Conservation (phyloP, 2,113 vertebrate species). For the Ictalurus furcatus region DNA sequence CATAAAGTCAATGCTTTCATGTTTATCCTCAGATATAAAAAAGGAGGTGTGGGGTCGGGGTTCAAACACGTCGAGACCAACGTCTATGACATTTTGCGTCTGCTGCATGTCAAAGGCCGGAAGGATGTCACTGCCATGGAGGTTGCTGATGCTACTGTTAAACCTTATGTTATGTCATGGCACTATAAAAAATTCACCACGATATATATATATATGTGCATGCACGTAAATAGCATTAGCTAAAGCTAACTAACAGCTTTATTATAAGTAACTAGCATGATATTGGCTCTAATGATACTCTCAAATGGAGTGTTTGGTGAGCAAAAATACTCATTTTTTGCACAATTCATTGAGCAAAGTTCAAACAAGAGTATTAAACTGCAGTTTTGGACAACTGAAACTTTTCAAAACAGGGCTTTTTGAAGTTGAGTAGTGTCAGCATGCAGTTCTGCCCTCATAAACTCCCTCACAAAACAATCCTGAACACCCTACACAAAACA, state of each 20-base stretch:
- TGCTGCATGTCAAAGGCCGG: conserved; percentile 86
- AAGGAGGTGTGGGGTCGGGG: conserved; percentile 85
- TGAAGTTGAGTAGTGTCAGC: background rate
- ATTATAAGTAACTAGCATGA: background rate
- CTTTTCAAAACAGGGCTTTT: too few species aligned
- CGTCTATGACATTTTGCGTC: conserved; percentile 80
- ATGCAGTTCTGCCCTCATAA: background rate
- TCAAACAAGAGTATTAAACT: too few species aligned
- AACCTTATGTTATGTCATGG: conserved; percentile 11
- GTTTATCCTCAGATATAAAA: conserved; percentile 81
- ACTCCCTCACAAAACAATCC: background rate
- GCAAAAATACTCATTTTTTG: background rate
- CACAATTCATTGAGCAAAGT: background rate
- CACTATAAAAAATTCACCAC: background rate
- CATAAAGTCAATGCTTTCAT: background rate
- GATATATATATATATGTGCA: too few species aligned
- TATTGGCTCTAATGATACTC: background rate
- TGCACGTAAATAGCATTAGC: background rate
- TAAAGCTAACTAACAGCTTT: background rate
- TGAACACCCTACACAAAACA: background rate
- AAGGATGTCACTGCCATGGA: conserved; percentile 83
- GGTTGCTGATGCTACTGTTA: conserved; percentile 66
- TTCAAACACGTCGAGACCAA: conserved; percentile 89
- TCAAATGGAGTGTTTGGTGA: background rate
- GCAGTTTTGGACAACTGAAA: too few species aligned